Base-by-base conservation (phyloP, 1,140 invertebrate genomes). In the Diabrotica undecimpunctata region DNA sequence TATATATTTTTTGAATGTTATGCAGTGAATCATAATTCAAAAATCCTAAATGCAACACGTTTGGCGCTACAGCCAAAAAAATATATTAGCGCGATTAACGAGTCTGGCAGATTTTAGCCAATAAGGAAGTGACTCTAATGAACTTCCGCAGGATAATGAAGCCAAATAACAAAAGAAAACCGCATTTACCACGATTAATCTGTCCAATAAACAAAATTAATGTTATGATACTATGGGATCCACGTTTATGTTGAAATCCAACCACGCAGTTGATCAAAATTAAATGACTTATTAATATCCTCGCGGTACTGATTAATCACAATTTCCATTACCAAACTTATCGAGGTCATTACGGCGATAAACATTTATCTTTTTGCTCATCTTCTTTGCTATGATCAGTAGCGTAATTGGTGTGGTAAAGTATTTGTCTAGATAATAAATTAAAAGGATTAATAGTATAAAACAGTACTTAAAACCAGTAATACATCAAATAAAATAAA, bases 201-300 rank as follows among this genome's bases (percentile, higher is more conserved):
- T 5, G 41, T 46, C n/a, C n/a, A 46, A n/a, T 46, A 46, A 46
- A 46, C 41, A 46, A 46, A 25, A n/a, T 46, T 46, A 46, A 46
- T 46, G n/a, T 46, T 46, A 46, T 46, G 8, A 46, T n/a, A n/a
- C 41, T n/a, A 46, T 46, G n/a, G n/a, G 8, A 46, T 46, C n/a
- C 41, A 8, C n/a, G 41, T 46, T 46, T 6, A 8, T 6, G 41
- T 46, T 46, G 8, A 46, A 25, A 25, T 25, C 25, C n/a, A 46
- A 46, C 41, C 41, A 46, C 41, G n/a, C 8, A 46, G 41, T 46
- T 46, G n/a, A 46, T 46, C n/a, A 46, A 10, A 46, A 46, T 46
- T 46, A n/a, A 46, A 46, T 46, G 41, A 46, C n/a, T 46, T 46
- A 46, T 46, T 46, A 46, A 46, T 46, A 46, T 46, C 41, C 41